Percentiles rank a stretch among this genome's conserved stretches.
These are phyloP conservation scores for Ceratosolen fusciceps DNA, from an alignment of 1,140 invertebrate species.

Conservation along the genomic window DNA sequence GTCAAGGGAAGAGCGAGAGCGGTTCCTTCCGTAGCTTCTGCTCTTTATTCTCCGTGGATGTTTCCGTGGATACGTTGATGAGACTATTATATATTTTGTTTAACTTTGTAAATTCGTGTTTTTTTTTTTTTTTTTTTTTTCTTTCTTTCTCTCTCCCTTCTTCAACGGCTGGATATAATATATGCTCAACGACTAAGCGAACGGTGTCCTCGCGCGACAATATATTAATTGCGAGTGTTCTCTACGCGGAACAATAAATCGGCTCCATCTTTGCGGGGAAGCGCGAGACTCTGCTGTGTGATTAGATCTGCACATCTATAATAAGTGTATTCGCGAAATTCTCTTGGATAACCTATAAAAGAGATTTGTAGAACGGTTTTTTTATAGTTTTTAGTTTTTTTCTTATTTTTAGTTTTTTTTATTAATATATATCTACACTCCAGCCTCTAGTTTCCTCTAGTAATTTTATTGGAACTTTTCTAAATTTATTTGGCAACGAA, in stretches of 20 bases:
- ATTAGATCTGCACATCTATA: conserved; percentile 26
- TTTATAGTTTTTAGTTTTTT: not conserved
- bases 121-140: conserved; percentile 10
- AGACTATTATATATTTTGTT: not conserved
- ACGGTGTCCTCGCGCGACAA: not conserved
- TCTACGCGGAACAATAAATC: conserved; percentile 48
- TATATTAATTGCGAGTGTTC: not conserved
- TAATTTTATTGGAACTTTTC: too few species aligned
- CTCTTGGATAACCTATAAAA: conserved; percentile 43
- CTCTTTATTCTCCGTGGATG: conserved; percentile 1
- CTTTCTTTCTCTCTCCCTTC: not conserved
- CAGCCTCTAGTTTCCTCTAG: too few species aligned
- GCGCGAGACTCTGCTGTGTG: conserved; percentile 25
- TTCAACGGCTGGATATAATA: not conserved
- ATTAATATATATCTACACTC: too few species aligned
- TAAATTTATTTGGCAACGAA: too few species aligned
- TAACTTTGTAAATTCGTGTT: too few species aligned
- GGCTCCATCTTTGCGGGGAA: conserved; percentile 47
- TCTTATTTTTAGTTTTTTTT: too few species aligned
- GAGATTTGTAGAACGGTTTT: not conserved
- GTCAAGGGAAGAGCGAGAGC: not conserved
- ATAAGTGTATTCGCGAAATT: conserved; percentile 33
- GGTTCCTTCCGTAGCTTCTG: conserved; percentile 13
- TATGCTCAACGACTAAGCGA: not conserved
- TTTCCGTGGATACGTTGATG: conserved; percentile 1